A percentile compares a stretch with the other conserved stretches of the same genome.
Evolutionary conservation across 2,797 vertebrate genomes (phyloP).

Genomic region (Anisognathus igniventris): DNA sequence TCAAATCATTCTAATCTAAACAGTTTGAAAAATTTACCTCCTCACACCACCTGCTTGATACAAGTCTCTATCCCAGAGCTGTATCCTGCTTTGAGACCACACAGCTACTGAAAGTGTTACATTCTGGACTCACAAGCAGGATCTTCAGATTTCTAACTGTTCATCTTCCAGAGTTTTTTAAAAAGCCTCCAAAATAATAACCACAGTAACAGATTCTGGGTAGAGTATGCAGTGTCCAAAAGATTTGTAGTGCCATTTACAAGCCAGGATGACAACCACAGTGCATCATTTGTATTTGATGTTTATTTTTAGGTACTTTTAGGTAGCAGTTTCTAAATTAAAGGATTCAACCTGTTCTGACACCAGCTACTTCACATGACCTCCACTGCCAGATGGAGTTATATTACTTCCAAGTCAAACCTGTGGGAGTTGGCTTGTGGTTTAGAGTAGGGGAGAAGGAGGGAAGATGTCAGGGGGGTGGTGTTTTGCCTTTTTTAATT

Average conservation of each 20-base stretch:
- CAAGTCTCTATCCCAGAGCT: fast-evolving
- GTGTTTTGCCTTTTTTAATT: background rate
- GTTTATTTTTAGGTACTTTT: background rate
- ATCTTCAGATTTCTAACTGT: background rate
- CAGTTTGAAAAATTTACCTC: background rate
- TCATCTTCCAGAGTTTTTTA: background rate
- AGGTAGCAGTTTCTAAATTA: background rate
- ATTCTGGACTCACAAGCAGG: background rate
- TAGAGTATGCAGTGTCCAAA: background rate
- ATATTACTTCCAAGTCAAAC: background rate
- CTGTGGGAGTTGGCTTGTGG: background rate
- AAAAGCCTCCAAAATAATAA: background rate
- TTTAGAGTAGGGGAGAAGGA: background rate
- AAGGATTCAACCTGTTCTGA: background rate
- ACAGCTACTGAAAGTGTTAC: background rate
- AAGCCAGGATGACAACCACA: background rate
- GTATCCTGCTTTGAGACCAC: background rate
- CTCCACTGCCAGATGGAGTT: background rate
- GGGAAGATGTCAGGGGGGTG: fast-evolving
- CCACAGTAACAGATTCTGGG: background rate
- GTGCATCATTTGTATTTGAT: background rate
- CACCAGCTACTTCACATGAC: background rate
- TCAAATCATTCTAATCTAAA: background rate
- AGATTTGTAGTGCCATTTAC: background rate
- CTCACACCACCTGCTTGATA: background rate